Evolutionary conservation across 2,888 invertebrate species (phyloP).

Genomic region (Erpobdella octoculata): DNA sequence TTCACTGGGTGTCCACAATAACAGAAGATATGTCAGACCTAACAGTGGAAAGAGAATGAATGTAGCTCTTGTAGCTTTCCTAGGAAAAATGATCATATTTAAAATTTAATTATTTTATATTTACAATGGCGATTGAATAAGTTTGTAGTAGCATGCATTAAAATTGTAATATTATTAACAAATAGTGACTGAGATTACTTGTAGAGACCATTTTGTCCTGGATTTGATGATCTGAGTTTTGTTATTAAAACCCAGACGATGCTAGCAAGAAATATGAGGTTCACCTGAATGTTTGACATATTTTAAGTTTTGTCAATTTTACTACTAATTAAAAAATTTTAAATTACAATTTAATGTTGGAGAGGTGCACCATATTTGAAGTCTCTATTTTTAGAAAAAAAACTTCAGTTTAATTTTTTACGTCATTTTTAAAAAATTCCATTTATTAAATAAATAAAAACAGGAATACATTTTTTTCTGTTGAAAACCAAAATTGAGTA

Average conservation of each 20-base stretch:
- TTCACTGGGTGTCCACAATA: slow-evolving; percentile 62
- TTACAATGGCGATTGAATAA: neutral
- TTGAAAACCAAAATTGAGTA: too few species aligned
- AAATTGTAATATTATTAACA: neutral
- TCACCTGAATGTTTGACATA: slow-evolving; percentile 48
- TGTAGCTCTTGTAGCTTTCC: slow-evolving; percentile 63
- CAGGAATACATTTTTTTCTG: too few species aligned
- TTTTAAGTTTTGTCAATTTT: too few species aligned
- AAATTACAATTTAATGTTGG: neutral
- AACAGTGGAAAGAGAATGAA: slow-evolving; percentile 88
- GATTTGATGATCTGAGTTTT: slow-evolving; percentile 80
- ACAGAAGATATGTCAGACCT: slow-evolving; percentile 80
- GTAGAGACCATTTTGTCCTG: slow-evolving; percentile 74
- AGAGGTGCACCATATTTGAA: too few species aligned
- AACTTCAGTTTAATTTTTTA: too few species aligned
- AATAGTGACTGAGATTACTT: slow-evolving; percentile 41
- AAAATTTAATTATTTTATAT: neutral
- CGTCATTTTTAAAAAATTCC: too few species aligned
- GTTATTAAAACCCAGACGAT: slow-evolving; percentile 75
- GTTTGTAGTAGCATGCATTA: neutral
- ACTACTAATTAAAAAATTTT: neutral
- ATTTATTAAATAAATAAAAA: too few species aligned
- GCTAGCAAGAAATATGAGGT: slow-evolving; percentile 50
- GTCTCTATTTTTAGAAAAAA: too few species aligned
- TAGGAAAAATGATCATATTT: slow-evolving; percentile 38